These are phyloP conservation scores for Zootoca vivipara DNA, from an alignment of 2,113 vertebrate genomes.

Conservation along the genomic window DNA sequence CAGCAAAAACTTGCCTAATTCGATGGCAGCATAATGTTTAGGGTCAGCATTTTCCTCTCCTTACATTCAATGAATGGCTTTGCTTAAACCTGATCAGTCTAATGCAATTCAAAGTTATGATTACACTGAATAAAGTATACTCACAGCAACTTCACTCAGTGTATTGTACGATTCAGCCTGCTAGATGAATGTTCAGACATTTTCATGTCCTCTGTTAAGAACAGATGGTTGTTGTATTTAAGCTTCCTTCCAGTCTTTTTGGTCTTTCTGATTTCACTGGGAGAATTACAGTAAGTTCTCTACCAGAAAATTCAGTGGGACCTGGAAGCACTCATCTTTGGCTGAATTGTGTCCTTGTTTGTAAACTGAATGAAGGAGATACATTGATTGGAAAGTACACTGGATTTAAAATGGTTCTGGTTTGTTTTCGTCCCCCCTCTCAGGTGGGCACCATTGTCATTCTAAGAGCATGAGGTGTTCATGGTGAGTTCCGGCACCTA, in stretches of 20 bases:
- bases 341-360: neutral
- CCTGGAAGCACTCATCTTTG: neutral
- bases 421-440: neutral
- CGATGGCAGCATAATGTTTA: conserved; percentile 28
- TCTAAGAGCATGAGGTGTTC: too few species aligned
- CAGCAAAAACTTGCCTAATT: conserved; percentile 17
- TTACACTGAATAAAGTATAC: neutral
- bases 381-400: neutral
- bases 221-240: too few species aligned
- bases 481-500: too few species aligned
- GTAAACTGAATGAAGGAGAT: neutral
- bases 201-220: neutral
- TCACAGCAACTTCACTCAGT: neutral
- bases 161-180: neutral
- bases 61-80: neutral
- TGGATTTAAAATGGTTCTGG: neutral
- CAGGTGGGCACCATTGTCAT: too few species aligned
- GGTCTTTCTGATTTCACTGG: neutral
- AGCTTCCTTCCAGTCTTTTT: neutral
- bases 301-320: neutral
- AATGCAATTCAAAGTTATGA: neutral
- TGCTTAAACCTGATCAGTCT: neutral
- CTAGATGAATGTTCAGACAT: neutral
- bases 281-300: neutral
- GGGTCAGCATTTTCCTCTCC: conserved; percentile 42